Evolutionary conservation across 2,113 vertebrate species (phyloP).

Genomic region (Neopipo cinnamomea): DNA sequence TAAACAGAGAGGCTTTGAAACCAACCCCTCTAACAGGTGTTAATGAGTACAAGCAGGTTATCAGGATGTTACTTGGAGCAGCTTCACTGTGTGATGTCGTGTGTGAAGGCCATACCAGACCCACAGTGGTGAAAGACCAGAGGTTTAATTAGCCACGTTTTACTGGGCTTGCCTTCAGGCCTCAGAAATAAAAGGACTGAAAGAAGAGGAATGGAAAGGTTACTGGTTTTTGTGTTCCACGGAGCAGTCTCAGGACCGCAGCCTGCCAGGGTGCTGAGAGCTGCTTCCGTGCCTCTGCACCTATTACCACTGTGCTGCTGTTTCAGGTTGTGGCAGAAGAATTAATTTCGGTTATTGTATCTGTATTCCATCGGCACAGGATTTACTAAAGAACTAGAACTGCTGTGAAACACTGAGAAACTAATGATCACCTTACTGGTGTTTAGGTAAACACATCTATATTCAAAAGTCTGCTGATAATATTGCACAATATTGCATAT

Average conservation of each 20-base stretch:
- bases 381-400: neutral
- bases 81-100: neutral
- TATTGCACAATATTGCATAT: neutral
- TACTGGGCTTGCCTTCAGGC: neutral
- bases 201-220: neutral
- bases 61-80: neutral
- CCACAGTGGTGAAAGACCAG: neutral
- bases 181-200: neutral
- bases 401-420: neutral
- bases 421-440: neutral
- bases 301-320: accelerated
- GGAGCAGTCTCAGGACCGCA: neutral
- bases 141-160: neutral
- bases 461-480: neutral
- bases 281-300: neutral
- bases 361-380: neutral
- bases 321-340: neutral
- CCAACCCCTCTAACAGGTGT: neutral
- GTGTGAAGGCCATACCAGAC: neutral
- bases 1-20: neutral
- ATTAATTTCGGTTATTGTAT: neutral
- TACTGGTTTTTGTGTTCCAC: neutral
- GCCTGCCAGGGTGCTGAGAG: neutral
- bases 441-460: neutral
- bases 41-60: neutral